phyloP scores from a whole-genome alignment of 2,113 vertebrate genomes.

The Fulmarus glacialis region DNA sequence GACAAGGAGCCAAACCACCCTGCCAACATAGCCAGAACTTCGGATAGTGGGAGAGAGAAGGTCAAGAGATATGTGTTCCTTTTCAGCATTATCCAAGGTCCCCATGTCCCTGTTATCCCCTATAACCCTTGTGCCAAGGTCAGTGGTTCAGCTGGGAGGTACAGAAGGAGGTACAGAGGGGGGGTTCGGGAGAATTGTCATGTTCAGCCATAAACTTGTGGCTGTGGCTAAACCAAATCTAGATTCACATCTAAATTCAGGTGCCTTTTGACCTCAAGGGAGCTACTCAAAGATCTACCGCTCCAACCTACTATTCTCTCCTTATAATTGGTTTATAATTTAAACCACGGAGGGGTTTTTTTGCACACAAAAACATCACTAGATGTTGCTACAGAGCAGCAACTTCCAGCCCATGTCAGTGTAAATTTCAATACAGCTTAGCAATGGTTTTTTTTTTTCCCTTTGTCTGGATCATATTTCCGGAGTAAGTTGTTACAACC shows the following conservation, averaged over 20 bases:
- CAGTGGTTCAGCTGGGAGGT: not conserved
- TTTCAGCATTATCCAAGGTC: not conserved
- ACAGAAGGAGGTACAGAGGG: not conserved
- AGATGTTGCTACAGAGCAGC: slow-evolving; percentile 25
- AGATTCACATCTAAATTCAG: not conserved
- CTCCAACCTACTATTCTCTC: not conserved
- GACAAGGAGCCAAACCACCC: not conserved
- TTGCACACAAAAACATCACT: not conserved
- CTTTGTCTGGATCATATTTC: not conserved
- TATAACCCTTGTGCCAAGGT: not conserved
- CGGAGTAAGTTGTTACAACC: not conserved
- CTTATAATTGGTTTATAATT: not conserved
- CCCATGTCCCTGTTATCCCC: not conserved
- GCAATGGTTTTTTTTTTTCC: not conserved
- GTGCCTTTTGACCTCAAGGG: not conserved
- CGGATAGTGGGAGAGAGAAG: not conserved
- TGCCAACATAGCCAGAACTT: not conserved
- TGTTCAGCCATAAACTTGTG: not conserved
- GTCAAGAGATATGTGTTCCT: accelerated
- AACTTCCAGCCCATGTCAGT: not conserved
- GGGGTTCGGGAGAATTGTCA: not conserved
- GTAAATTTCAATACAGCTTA: not conserved
- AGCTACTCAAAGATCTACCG: not conserved
- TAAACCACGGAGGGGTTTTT: accelerated
- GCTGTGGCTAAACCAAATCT: not conserved